Percentiles rank a stretch among this genome's conserved stretches.
phyloP scores from a whole-genome alignment of 2,113 vertebrate species.

The Lota lota region DNA sequence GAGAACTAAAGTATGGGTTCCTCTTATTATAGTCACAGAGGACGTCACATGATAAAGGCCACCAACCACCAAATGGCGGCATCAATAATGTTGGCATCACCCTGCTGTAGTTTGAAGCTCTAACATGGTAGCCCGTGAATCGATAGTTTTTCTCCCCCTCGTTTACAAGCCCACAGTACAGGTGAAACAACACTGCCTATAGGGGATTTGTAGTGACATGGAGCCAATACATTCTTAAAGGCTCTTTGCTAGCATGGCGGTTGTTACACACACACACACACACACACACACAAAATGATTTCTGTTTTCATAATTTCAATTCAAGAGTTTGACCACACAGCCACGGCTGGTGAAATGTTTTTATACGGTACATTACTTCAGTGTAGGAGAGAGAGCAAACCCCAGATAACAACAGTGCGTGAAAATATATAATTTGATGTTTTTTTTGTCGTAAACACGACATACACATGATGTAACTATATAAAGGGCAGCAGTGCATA shows the following conservation, averaged over 20 bases:
- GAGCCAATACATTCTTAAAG: constrained; percentile 14
- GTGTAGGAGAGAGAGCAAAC: too few species aligned
- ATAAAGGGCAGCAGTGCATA: too few species aligned
- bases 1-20: too few species aligned
- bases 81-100: constrained; percentile 16
- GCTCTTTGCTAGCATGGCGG: not conserved
- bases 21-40: not conserved
- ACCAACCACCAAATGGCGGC: constrained; percentile 18
- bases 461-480: too few species aligned
- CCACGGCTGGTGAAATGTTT: too few species aligned
- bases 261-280: not conserved
- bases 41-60: constrained; percentile 9
- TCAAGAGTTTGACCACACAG: too few species aligned
- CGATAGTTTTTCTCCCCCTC: not conserved
- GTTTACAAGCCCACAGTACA: constrained; percentile 2
- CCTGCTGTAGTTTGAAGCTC: not conserved
- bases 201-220: not conserved
- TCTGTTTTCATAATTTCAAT: not conserved
- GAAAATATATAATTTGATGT: too few species aligned
- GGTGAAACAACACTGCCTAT: constrained; percentile 6
- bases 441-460: too few species aligned
- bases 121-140: not conserved
- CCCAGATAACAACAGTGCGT: too few species aligned
- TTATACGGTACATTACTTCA: too few species aligned
- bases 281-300: not conserved